Evolutionary conservation across 2,113 vertebrate species (phyloP).

Genomic region (Cromileptes altivelis): DNA sequence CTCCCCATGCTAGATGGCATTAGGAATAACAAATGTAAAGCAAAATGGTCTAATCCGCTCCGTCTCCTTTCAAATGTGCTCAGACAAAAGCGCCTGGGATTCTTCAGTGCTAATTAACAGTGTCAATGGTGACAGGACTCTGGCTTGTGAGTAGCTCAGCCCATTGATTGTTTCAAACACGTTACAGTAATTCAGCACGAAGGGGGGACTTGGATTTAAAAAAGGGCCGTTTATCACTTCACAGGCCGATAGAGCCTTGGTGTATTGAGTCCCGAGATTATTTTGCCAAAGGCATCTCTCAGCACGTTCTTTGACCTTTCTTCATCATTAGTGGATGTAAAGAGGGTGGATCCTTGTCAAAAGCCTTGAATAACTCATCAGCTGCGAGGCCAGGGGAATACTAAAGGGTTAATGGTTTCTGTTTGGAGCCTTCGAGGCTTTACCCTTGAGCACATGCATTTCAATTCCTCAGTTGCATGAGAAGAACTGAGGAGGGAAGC

Average conservation of each 20-base stretch:
- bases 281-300: conserved; percentile 71
- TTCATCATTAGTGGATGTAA: conserved; percentile 70
- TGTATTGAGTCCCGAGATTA: conserved; percentile 55
- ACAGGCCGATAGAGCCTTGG: conserved; percentile 56
- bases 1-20: conserved; percentile 59
- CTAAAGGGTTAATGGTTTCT: conserved; percentile 75
- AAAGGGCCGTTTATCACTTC: conserved; percentile 68
- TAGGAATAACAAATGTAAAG: conserved; percentile 74
- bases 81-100: conserved; percentile 72
- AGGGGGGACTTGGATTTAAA: conserved; percentile 47
- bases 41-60: conserved; percentile 75
- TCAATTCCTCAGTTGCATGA: conserved; percentile 56
- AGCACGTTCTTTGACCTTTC: conserved; percentile 67
- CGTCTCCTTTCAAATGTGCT: conserved; percentile 65
- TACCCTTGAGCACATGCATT: conserved; percentile 66
- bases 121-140: conserved; percentile 73
- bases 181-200: conserved; percentile 54
- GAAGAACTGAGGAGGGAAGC: conserved; percentile 27
- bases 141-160: conserved; percentile 64
- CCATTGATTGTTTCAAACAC: conserved; percentile 70
- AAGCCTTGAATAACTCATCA: conserved; percentile 71
- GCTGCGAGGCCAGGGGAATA: conserved; percentile 56
- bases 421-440: conserved; percentile 62
- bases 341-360: conserved; percentile 64
- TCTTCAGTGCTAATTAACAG: conserved; percentile 75